Conservation (phyloP, 2,888 invertebrate genomes). For the Saturnia japonica region DNA sequence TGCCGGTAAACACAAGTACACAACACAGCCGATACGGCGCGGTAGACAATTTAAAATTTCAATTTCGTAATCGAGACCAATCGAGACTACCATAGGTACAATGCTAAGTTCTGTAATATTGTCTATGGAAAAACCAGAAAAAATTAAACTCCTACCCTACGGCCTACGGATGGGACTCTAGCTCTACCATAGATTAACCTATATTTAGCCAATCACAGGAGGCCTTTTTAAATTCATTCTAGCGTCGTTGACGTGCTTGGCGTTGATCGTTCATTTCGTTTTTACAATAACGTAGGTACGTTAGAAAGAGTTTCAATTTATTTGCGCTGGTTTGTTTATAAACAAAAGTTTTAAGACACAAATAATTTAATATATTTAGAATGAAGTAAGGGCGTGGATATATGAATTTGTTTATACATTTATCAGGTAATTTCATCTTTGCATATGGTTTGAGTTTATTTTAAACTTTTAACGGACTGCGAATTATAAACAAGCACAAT, state of each 20-base stretch:
- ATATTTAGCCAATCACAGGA: constrained; percentile 62
- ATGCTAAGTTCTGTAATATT: too few species aligned
- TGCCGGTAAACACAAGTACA: too few species aligned
- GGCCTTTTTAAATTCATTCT: constrained; percentile 63
- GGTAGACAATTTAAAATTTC: too few species aligned
- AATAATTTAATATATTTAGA: not conserved
- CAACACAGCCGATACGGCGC: too few species aligned
- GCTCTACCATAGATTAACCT: not conserved
- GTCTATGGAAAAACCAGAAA: not conserved
- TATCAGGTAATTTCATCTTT: constrained; percentile 52
- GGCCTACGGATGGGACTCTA: too few species aligned
- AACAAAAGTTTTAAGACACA: not conserved
- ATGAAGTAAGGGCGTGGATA: constrained; percentile 5
- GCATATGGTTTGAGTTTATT: constrained; percentile 69
- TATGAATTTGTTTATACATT: constrained; percentile 19
- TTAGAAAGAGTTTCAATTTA: constrained; percentile 44
- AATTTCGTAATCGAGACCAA: too few species aligned
- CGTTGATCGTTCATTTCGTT: constrained; percentile 42
- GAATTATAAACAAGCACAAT: constrained; percentile 27
- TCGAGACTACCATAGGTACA: too few species aligned
- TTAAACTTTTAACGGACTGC: constrained; percentile 47
- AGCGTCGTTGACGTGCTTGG: constrained; percentile 68
- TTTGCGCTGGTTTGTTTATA: constrained; percentile 32
- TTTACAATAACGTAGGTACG: constrained; percentile 44
- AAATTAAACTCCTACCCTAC: too few species aligned